Evolutionary conservation across 2,113 vertebrate genomes (phyloP).

Genomic region (Myrmophylax atrothorax): DNA sequence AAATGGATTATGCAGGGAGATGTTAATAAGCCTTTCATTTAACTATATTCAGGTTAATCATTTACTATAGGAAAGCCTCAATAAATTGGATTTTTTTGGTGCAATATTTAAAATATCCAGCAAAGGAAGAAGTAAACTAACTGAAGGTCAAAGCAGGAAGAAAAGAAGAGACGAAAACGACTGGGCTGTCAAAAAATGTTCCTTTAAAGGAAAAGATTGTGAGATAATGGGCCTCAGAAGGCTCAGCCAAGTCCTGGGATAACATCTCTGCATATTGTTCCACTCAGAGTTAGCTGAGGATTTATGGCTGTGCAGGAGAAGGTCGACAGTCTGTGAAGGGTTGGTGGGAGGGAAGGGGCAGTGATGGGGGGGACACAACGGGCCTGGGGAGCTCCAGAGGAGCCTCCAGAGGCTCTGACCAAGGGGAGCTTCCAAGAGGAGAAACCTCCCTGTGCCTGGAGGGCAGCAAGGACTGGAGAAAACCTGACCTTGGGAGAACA

Average conservation of each 20-base stretch:
- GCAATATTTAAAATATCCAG: background rate
- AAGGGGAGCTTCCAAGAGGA: background rate
- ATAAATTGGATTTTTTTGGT: background rate
- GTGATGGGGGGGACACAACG: background rate
- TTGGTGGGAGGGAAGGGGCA: conserved; percentile 3
- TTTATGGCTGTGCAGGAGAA: conserved; percentile 45
- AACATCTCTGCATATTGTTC: conserved; percentile 53
- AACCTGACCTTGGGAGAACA: background rate
- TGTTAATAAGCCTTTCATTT: conserved; percentile 5
- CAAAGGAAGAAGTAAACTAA: conserved; percentile 6
- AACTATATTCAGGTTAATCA: conserved; percentile 25
- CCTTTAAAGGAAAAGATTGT: conserved; percentile 15
- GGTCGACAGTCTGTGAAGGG: background rate
- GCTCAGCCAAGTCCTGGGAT: background rate
- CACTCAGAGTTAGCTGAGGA: conserved; percentile 21
- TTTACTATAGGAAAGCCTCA: conserved; percentile 12
- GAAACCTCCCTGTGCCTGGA: background rate
- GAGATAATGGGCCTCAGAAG: conserved; percentile 42
- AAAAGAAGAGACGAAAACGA: background rate
- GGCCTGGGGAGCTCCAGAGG: background rate
- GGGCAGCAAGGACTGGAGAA: background rate
- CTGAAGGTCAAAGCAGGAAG: conserved; percentile 31
- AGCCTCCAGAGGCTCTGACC: background rate
- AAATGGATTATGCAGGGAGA: conserved; percentile 22
- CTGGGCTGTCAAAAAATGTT: conserved; percentile 13